These are phyloP conservation scores for Mola mola DNA, from an alignment of 2,113 vertebrate genomes.

Conservation along the genomic window DNA sequence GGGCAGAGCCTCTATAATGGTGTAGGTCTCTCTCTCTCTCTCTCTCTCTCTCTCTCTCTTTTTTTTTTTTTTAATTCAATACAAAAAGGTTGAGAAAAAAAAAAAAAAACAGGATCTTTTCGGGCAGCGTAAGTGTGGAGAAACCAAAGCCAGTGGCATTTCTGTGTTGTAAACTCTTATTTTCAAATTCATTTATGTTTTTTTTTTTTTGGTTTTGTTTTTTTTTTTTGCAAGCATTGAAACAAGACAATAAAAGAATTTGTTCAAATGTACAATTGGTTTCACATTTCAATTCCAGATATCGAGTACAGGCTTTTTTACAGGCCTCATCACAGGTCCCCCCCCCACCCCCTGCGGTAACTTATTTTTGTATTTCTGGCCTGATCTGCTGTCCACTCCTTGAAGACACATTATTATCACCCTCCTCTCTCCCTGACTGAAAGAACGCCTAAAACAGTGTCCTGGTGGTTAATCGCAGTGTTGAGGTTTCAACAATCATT, in stretches of 20 bases:
- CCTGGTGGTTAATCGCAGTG: slow-evolving; percentile 65
- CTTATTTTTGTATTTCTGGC: not conserved
- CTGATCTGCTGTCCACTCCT: not conserved
- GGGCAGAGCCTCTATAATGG: slow-evolving; percentile 90
- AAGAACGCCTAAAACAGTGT: slow-evolving; percentile 47
- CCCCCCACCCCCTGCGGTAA: too few species aligned
- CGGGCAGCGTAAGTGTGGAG: slow-evolving; percentile 88
- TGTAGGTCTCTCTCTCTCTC: slow-evolving; percentile 67
- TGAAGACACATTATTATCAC: not conserved
- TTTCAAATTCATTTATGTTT: slow-evolving; percentile 79
- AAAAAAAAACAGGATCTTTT: slow-evolving; percentile 76
- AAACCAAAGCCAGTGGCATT: slow-evolving; percentile 84
- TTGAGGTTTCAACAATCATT: slow-evolving; percentile 84
- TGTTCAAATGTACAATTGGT: slow-evolving; percentile 76
- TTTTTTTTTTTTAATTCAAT: slow-evolving; percentile 70
- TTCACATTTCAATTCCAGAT: slow-evolving; percentile 73
- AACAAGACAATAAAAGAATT: slow-evolving; percentile 80
- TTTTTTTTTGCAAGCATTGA: slow-evolving; percentile 73
- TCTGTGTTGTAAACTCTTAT: slow-evolving; percentile 81
- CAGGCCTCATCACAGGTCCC: too few species aligned
- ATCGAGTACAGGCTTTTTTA: slow-evolving; percentile 19
- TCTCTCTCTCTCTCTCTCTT: slow-evolving; percentile 44
- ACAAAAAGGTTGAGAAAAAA: slow-evolving; percentile 73
- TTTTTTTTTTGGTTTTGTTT: too few species aligned
- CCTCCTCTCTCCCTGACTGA: slow-evolving; percentile 17